These are phyloP conservation scores for Tetropium fuscum DNA, from an alignment of 2,888 invertebrate genomes.

Conservation along the genomic window DNA sequence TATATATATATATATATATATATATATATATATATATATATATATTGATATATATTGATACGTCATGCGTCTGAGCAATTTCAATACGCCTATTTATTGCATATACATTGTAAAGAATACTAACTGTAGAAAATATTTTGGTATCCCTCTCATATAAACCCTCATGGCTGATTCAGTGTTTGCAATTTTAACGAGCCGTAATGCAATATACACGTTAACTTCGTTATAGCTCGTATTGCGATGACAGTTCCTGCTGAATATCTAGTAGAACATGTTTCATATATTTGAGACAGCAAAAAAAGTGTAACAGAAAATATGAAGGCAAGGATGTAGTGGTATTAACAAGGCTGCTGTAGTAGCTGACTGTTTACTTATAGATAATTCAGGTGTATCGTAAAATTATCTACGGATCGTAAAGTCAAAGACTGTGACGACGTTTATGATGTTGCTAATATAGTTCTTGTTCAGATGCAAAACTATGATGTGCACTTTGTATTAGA, in stretches of 20 bases:
- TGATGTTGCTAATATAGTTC: too few species aligned
- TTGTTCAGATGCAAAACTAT: too few species aligned
- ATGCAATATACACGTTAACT: neutral
- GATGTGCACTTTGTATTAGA: too few species aligned
- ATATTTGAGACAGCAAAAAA: neutral
- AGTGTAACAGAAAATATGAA: neutral
- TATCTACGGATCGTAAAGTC: too few species aligned
- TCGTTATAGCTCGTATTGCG: neutral
- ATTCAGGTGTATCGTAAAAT: too few species aligned
- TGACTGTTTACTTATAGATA: too few species aligned
- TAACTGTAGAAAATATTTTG: neutral
- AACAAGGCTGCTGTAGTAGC: neutral
- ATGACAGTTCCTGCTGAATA: neutral
- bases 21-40: too few species aligned
- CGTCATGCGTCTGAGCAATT: too few species aligned
- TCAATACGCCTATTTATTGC: too few species aligned
- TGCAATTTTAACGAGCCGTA: neutral
- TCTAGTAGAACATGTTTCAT: neutral
- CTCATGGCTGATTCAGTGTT: neutral
- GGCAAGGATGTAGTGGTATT: neutral
- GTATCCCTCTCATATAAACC: neutral
- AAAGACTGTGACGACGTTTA: neutral
- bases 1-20: too few species aligned
- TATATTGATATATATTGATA: too few species aligned
- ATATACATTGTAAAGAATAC: neutral